Conservation (phyloP, 2,888 invertebrate genomes). For the Deilephila elpenor region DNA sequence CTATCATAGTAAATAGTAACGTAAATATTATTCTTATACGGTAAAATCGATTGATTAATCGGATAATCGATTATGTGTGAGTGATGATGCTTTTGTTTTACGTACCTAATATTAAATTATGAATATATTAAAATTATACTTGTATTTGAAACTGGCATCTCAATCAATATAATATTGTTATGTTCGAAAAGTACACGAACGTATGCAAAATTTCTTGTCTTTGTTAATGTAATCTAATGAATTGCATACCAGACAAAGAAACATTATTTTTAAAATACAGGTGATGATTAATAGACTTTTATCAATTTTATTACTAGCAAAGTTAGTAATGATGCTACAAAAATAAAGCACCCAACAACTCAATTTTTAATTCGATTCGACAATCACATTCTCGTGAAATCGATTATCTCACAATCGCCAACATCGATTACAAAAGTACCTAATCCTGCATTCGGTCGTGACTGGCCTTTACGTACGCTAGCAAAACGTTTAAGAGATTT, state of each 20-base stretch:
- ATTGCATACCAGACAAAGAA: too few relatives aligned
- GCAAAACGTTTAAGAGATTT: constrained; percentile 54
- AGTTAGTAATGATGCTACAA: too few relatives aligned
- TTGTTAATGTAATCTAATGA: too few relatives aligned
- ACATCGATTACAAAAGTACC: constrained; percentile 33
- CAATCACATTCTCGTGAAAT: constrained; percentile 16
- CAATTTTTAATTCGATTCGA: background rate
- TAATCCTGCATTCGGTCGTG: constrained; percentile 52
- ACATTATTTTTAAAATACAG: too few relatives aligned
- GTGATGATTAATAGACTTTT: too few relatives aligned
- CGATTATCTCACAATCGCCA: constrained; percentile 3
- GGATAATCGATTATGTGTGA: constrained; percentile 9
- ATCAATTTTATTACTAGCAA: too few relatives aligned
- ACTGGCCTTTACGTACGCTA: constrained; percentile 50
- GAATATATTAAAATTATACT: too few relatives aligned
- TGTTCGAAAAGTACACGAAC: too few relatives aligned
- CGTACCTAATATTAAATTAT: background rate
- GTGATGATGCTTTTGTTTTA: background rate
- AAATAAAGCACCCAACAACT: too few relatives aligned
- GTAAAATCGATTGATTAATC: background rate
- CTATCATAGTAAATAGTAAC: constrained; percentile 29
- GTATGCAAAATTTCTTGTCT: too few relatives aligned
- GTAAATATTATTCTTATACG: background rate
- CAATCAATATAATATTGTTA: too few relatives aligned
- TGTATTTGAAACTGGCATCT: background rate